phyloP scores from a whole-genome alignment of 2,113 vertebrate species.

The Tupaia chinensis region DNA sequence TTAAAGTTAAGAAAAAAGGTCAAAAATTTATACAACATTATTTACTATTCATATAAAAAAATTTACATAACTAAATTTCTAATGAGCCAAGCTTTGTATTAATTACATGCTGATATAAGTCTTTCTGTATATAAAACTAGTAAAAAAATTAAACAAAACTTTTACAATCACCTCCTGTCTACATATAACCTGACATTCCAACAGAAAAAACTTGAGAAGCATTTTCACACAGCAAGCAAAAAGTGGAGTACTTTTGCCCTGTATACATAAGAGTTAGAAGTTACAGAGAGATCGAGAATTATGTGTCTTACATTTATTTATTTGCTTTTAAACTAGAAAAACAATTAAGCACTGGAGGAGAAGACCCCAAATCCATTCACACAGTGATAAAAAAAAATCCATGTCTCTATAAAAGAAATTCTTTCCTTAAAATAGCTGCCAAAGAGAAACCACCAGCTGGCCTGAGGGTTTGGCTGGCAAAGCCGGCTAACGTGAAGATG shows the following conservation, averaged over 20 bases:
- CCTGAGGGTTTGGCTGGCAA: constrained; percentile 53
- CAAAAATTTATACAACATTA: constrained; percentile 43
- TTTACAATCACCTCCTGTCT: constrained; percentile 8
- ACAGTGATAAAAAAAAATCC: constrained; percentile 55
- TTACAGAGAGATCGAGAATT: constrained; percentile 38
- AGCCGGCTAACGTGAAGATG: not conserved
- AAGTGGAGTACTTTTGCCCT: not conserved
- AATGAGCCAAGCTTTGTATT: not conserved
- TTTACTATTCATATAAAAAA: constrained; percentile 22
- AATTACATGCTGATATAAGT: constrained; percentile 27
- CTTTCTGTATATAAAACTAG: constrained; percentile 13
- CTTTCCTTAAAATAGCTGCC: constrained; percentile 66
- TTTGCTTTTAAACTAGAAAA: not conserved
- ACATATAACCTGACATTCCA: not conserved
- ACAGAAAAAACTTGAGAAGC: constrained; percentile 23
- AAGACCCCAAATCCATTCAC: constrained; percentile 62
- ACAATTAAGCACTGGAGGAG: constrained; percentile 51
- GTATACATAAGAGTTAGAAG: constrained; percentile 19
- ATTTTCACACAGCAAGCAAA: not conserved
- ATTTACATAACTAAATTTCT: not conserved
- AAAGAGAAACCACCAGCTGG: constrained; percentile 69
- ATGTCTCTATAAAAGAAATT: constrained; percentile 65
- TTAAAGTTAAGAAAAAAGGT: not conserved
- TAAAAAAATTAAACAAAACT: constrained; percentile 27
- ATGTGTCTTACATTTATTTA: not conserved